Evolutionary conservation across 2,797 vertebrate genomes (phyloP).

Genomic region (Trachurus trachurus): DNA sequence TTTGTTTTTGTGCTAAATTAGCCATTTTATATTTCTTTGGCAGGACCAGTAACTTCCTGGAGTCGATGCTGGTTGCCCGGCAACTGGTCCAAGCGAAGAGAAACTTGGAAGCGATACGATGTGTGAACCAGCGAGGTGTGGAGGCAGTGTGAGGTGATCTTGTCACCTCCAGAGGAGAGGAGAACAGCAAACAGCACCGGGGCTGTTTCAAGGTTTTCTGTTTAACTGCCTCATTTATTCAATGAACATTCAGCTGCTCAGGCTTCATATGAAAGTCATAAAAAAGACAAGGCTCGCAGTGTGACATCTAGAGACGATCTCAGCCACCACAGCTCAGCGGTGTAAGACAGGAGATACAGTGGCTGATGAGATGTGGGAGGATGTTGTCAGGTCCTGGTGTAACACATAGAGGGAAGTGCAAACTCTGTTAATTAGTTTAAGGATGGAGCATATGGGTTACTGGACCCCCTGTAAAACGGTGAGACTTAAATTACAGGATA

Average conservation of each 20-base stretch:
- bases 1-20: too few species aligned
- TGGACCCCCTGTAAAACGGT: too few species aligned
- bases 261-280: not conserved
- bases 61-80: not conserved
- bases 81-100: not conserved
- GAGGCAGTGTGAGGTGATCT: not conserved
- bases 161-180: not conserved
- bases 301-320: too few species aligned
- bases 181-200: not conserved
- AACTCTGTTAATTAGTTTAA: too few species aligned
- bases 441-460: too few species aligned
- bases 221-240: not conserved
- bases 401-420: too few species aligned
- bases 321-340: too few species aligned
- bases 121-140: not conserved
- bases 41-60: not conserved
- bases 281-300: not conserved
- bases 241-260: not conserved
- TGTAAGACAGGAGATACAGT: too few species aligned
- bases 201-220: not conserved
- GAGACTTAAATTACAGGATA: too few species aligned
- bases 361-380: too few species aligned
- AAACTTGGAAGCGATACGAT: not conserved
- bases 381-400: too few species aligned
- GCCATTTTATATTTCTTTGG: not conserved